These are phyloP conservation scores for Drosophila varians DNA, from an alignment of 1,140 invertebrate genomes.

Conservation along the genomic window DNA sequence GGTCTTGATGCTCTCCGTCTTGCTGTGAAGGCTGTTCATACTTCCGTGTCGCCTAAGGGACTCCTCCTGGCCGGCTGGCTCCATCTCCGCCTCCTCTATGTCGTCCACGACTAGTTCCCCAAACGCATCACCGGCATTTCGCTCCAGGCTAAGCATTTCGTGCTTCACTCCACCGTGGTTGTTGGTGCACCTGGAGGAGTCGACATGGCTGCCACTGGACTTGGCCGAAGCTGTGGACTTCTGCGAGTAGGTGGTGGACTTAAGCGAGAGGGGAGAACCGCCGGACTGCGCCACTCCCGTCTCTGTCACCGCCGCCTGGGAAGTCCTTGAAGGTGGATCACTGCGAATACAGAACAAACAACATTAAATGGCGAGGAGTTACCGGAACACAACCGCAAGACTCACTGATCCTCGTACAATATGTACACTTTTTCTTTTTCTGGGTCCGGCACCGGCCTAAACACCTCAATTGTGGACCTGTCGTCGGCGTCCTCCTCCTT, in stretches of 20 bases:
- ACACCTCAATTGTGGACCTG: conserved; percentile 35
- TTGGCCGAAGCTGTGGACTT: conserved; percentile 78
- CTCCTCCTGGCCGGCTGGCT: conserved; percentile 15
- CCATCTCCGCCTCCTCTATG: conserved; percentile 13
- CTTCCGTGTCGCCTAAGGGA: conserved; percentile 59
- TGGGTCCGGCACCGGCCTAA: conserved; percentile 8
- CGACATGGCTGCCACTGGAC: conserved; percentile 26
- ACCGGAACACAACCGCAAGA: neutral
- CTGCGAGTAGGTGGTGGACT: conserved; percentile 73
- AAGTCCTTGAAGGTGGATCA: neutral
- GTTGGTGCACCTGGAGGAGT: neutral
- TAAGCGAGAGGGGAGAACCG: conserved; percentile 60
- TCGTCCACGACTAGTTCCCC: conserved; percentile 54
- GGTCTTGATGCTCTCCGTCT: conserved; percentile 76
- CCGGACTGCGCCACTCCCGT: conserved; percentile 5
- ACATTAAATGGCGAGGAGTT: neutral
- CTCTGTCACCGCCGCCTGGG: neutral
- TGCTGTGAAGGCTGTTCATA: conserved; percentile 67
- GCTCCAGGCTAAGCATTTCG: conserved; percentile 10
- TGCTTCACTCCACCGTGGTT: neutral
- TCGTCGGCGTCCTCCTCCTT: conserved; percentile 15
- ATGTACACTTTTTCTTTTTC: conserved; percentile 17
- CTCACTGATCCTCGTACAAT: conserved; percentile 39
- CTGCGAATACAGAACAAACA: neutral
- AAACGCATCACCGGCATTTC: conserved; percentile 31